Base-by-base conservation (phyloP, 2,113 vertebrate species). In the Spizaetus ornatus region DNA sequence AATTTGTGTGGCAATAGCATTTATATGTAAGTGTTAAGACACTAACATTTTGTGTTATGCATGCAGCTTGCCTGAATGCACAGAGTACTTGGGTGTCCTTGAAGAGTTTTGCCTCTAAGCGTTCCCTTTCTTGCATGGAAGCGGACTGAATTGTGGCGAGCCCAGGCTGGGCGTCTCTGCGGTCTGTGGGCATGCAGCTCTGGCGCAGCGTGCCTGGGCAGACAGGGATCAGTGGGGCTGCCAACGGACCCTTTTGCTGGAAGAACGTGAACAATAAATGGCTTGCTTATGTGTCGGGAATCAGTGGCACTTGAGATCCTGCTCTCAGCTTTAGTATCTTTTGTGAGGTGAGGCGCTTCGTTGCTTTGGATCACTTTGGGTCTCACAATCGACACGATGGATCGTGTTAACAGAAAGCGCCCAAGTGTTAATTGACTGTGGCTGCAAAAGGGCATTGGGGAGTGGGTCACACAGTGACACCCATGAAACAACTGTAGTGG, bases 341-440 rank as follows among this genome's bases (percentile, higher is more conserved):
- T 17, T 19, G 43, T 4, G 42, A 58, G 36, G 26, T 32, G 61
- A 34, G 52, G 52, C 19, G 42, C 43, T 55, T 21, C 9, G 0
- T 26, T 7, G 59, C 43, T 38, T 29, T 66, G 67, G 26, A 15
- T 36, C 11, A 0, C 52, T 19, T 20, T 65, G 61, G 31, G 52
- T 66, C 36, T 42, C 9, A 1, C 2, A 5, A 7, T 7, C 0
- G 9, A 14, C 23, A 34, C 3, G 12, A 19, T 9, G 10, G 72
- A 11, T 6, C 14, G 2, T 6, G 9, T 40, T 48, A 40, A 32
- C 48, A 45, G n/a, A 27, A 43, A 6, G 10, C 34, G 27, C 38
- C 48, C 31, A 3, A 2, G 36, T 3, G 29, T 52, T 45, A 27
- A 13, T 8, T 9, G 22, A 15, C 45, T 13, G 43, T 16, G 61